Base-by-base conservation (phyloP, 2,888 invertebrate genomes). In the Macrophya annulata region DNA sequence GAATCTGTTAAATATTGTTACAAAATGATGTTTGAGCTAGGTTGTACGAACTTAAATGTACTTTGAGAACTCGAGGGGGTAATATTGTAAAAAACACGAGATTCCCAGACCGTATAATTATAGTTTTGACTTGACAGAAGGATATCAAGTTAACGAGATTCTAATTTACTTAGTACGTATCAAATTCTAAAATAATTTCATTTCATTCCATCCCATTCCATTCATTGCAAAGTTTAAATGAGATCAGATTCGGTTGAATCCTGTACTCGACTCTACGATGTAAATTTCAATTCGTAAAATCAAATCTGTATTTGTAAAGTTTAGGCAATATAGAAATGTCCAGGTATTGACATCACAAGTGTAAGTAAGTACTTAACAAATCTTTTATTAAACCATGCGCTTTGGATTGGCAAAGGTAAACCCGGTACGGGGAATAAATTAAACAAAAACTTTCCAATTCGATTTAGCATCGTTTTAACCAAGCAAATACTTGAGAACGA, bases 401-500 rank as follows among this genome's bases (percentile, higher is more conserved):
- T 37, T 68, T 68, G 68, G 15, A 68, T 17, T 68, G 17, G 31
- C 15, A 15, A 25, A 48, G 74, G 43, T 43, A 74, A 74, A 74
- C n/a, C 25, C 43, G 15, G 12, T 15, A 68, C 68, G 51, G 55
- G 37, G 55, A 84, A 84, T 65, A 40, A 84, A 71, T 76, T 51
- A 12, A 72, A 74, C 81, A 21, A 74, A 81, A 81, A 59, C 59
- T 62, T 81, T 43, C 21, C 55, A n/a, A 43, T 81, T 59, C 81
- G 81, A 81, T 81, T 25, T 43, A 21, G 40, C 59, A 43, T 59
- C 62, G 81, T 43, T 81, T 81, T 62, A 59, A 62, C 62, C 62
- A 43, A 62, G 81, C 43, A 81, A 81, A 62, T 81, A 81, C 81
- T 81, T 21, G 81, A 81, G 43, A 62, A 81, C n/a, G 43, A 21